Evolutionary conservation across 2,888 invertebrate genomes (phyloP).

Genomic region (Cephalotes varians): DNA sequence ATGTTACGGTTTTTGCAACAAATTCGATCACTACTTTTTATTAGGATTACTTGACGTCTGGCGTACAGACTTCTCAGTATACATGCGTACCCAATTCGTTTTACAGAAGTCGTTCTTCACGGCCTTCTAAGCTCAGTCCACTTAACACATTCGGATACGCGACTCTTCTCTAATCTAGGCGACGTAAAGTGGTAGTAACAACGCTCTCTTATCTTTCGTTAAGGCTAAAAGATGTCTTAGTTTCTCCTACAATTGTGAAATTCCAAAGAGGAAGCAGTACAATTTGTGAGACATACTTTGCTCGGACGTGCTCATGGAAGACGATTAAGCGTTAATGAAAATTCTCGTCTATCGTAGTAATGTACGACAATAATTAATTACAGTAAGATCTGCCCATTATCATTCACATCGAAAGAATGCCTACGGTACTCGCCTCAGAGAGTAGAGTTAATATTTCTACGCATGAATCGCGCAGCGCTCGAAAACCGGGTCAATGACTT

Average conservation of each 20-base stretch:
- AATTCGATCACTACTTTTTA: conserved; percentile 28
- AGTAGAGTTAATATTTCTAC: conserved; percentile 35
- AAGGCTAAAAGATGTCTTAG: background rate
- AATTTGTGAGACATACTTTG: conserved; percentile 6
- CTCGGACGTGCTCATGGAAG: background rate
- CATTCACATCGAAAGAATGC: conserved; percentile 1
- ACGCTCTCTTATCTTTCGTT: conserved; percentile 34
- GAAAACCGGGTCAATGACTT: conserved; percentile 53
- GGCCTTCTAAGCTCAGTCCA: conserved; percentile 56
- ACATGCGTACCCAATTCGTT: conserved; percentile 56
- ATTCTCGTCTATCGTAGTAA: background rate
- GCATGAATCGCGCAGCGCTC: conserved; percentile 40
- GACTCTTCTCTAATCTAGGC: conserved; percentile 25
- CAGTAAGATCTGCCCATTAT: background rate
- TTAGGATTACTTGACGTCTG: background rate
- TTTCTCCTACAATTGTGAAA: conserved; percentile 11
- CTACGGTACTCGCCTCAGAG: background rate
- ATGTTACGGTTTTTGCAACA: conserved; percentile 28
- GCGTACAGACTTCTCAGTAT: conserved; percentile 21
- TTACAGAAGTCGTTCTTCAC: conserved; percentile 31
- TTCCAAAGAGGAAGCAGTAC: background rate
- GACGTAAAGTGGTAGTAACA: conserved; percentile 21
- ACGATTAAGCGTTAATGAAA: conserved; percentile 19
- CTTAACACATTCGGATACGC: conserved; percentile 57
- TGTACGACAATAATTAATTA: conserved; percentile 36